Evolutionary conservation across 2,888 invertebrate species (phyloP), one percentile per base, ranked within the genome.

Genomic region (Luperina testacea): DNA sequence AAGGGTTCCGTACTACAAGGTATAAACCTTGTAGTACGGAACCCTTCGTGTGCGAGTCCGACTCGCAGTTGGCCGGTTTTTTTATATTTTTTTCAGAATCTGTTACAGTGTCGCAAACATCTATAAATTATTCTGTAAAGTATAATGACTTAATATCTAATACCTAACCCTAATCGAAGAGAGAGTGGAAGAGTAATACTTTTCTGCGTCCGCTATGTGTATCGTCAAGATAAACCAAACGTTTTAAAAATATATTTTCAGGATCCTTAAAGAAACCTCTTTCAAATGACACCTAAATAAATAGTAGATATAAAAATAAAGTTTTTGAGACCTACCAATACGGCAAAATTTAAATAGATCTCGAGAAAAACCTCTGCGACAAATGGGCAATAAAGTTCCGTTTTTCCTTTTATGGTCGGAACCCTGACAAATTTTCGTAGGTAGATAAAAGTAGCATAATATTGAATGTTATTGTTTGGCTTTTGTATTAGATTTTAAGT

Each of bases 401-500:
- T 38, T 7, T 64, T 64, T 64, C 1, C 2, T 38, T 11, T 38
- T 38, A 24, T 24, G 65, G 5, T 42, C 5, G n/a, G n/a, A n/a
- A 67, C n/a, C 17, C 9, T 6, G 20, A 48, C 6, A 17, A n/a
- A 11, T 13, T 77, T 67, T 61, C 51, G 48, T 32, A 11, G n/a
- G 69, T 67, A 67, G 11, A 4, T n/a, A 67, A 59, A 78, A 67
- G 48, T 53, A 63, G 1, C 1, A 20, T 20, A 67, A 67, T 24
- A 68, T 15, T 70, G n/a, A 32, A 57, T 70, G 11, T 27, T 57
- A 13, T 67, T 77, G 24, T 6, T 51, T 13, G 13, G n/a, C n/a
- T 77, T 78, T 78, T 78, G 32, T 32, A 17, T 59, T 0, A 42
- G 53, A 32, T n/a, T 70, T 70, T 70, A 27, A 57, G 48, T 5